phyloP scores from a whole-genome alignment of 2,888 invertebrate genomes.

The Drosophila monieri region DNA sequence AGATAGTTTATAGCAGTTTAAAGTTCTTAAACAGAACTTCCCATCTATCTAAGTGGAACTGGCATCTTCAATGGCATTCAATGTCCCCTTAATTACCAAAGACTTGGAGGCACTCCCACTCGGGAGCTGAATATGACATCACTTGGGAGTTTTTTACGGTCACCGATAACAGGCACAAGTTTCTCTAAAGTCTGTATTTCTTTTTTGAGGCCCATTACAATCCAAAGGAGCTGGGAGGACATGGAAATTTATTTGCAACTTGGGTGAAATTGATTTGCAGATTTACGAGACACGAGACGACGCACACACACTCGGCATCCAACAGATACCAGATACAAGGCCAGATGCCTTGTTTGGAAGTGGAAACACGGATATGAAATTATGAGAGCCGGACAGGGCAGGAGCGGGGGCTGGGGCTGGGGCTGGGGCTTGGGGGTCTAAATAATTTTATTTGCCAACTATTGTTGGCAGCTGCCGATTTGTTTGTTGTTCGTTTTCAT shows the following conservation, averaged over 20 bases:
- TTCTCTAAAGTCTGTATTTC: background rate
- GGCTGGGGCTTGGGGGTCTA: conserved; percentile 21
- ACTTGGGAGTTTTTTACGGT: conserved; percentile 48
- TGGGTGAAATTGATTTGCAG: conserved; percentile 63
- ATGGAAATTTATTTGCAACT: conserved; percentile 54
- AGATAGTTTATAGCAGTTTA: background rate
- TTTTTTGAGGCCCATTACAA: background rate
- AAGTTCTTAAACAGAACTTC: background rate
- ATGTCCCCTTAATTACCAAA: conserved; percentile 1
- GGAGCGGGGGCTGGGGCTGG: too few relatives aligned
- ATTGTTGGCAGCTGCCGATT: conserved; percentile 36
- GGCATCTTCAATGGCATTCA: background rate
- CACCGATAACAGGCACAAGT: conserved; percentile 46
- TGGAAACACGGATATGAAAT: conserved; percentile 3
- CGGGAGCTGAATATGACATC: conserved; percentile 22
- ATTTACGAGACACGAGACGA: conserved; percentile 44
- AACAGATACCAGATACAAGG: background rate
- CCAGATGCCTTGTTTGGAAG: background rate
- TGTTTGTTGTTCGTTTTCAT: conserved; percentile 19
- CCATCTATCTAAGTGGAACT: background rate
- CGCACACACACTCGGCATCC: conserved; percentile 19
- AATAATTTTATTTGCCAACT: conserved; percentile 42
- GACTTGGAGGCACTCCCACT: background rate
- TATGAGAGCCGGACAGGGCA: conserved; percentile 6
- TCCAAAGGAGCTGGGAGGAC: background rate